Evolutionary conservation across 2,888 invertebrate genomes (phyloP), one percentile per base, ranked within the genome.

Genomic region (Listrodromus nycthemerus): DNA sequence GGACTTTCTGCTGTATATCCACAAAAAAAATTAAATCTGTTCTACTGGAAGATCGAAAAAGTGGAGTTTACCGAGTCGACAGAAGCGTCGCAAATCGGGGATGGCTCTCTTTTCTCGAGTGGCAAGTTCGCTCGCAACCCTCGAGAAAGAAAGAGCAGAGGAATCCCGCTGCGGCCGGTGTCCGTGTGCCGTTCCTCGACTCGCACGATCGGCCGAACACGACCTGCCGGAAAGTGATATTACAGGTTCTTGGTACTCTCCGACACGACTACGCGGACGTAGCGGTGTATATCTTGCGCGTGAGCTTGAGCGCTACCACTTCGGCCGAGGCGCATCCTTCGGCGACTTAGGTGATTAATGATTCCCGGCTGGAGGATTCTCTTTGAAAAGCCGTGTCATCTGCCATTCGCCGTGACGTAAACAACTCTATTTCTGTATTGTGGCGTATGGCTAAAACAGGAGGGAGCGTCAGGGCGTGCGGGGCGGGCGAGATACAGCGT

Each of bases 301-400:
- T 33, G 19, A 48, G 30, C 37, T 37, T 74, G 33, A 69, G 69
- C 75, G 83, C 69, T 75, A 83, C 70, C 71, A 70, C 50, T 50
- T 76, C 74, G 78, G 74, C 65, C 81, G 84, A 84, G 81, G 81
- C 71, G 66, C 78, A 66, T 75, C 81, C 84, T 84, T 84, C 81
- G 84, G 84, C 81, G 81, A 84, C 84, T 81, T 66, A 21, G 80
- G 79, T 87, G 87, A 87, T 87, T 87, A 87, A 87, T 87, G 87
- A 87, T 86, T 86, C 85, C 80, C 63, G 71, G 61, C 71, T 80
- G 78, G 77, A 81, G 81, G 85, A 84, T 86, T 85, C 86, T 84
- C 86, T 80, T 80, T 85, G 87, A 87, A 87, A 84, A 86, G 87
- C 86, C 87, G 85, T 86, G 87, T 87, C 87, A 87, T 87, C 85